Conservation (phyloP, 1,140 invertebrate species). For the Leptopilina clavipes region DNA sequence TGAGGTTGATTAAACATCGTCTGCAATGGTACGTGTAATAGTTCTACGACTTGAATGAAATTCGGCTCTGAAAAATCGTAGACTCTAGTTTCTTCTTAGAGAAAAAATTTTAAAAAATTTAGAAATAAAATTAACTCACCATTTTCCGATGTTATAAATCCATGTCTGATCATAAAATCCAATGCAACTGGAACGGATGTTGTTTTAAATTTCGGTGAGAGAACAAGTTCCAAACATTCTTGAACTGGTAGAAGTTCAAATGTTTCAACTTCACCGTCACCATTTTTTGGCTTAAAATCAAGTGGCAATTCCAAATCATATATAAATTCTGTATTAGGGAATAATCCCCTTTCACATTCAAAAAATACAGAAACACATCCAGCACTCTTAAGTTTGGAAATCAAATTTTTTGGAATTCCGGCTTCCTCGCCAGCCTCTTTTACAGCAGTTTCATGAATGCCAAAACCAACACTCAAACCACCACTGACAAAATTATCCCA, state of each 20-base stretch:
- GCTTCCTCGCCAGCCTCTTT: conserved; percentile 97
- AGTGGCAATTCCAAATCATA: conserved; percentile 93
- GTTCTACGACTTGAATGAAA: conserved; percentile 88
- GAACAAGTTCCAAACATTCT: conserved; percentile 86
- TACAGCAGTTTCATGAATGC: conserved; percentile 89
- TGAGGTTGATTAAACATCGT: conserved; percentile 78
- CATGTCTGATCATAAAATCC: conserved; percentile 94
- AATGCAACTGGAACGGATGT: conserved; percentile 92
- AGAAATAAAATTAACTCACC: conserved; percentile 76
- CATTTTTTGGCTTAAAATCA: conserved; percentile 91
- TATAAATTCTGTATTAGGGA: conserved; percentile 96
- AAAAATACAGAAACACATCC: conserved; percentile 94
- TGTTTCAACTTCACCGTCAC: conserved; percentile 93
- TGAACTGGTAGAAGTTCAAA: conserved; percentile 90
- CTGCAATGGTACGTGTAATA: conserved; percentile 90
- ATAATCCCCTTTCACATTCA: conserved; percentile 92
- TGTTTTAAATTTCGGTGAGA: conserved; percentile 91
- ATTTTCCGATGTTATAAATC: conserved; percentile 90
- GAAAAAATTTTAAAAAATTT: background rate
- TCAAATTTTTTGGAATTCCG: conserved; percentile 84
- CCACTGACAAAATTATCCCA: conserved; percentile 97
- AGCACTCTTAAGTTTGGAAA: conserved; percentile 84
- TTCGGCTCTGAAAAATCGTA: conserved; percentile 81
- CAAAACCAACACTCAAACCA: conserved; percentile 90
- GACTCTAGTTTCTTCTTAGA: background rate